These are phyloP conservation scores for Dendroctonus valens DNA, from an alignment of 1,140 invertebrate species.

Conservation along the genomic window DNA sequence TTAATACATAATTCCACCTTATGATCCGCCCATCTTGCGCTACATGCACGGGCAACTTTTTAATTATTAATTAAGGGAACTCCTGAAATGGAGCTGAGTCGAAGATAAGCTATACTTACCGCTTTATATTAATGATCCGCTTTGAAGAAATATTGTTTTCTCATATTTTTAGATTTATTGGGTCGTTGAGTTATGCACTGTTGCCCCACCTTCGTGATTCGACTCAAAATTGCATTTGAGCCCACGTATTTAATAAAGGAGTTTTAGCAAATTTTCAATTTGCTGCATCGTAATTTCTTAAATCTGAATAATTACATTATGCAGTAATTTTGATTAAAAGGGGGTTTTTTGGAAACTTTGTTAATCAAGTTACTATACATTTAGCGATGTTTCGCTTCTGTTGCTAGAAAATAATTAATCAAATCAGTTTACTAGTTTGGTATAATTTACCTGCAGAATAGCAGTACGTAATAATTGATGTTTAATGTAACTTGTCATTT, in stretches of 20 bases:
- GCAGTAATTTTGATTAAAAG: background rate
- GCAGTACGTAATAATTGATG: background rate
- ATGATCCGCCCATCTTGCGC: background rate
- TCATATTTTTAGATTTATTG: constrained; percentile 22
- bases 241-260: constrained; percentile 17
- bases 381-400: background rate
- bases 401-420: background rate
- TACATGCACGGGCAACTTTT: constrained; percentile 3
- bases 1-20: background rate
- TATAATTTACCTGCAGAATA: background rate
- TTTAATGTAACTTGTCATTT: background rate
- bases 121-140: constrained; percentile 14
- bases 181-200: constrained; percentile 16
- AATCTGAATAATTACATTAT: background rate
- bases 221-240: constrained; percentile 14
- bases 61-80: constrained; percentile 18
- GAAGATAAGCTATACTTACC: constrained; percentile 16
- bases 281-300: background rate
- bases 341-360: background rate
- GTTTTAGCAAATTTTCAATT: constrained; percentile 11
- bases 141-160: constrained; percentile 22
- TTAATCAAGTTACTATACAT: background rate
- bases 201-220: constrained; percentile 6
- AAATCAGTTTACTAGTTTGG: background rate
- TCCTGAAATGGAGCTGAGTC: constrained; percentile 15